Evolutionary conservation across 2,797 vertebrate species (phyloP).

Genomic region (Ibycter americanus): DNA sequence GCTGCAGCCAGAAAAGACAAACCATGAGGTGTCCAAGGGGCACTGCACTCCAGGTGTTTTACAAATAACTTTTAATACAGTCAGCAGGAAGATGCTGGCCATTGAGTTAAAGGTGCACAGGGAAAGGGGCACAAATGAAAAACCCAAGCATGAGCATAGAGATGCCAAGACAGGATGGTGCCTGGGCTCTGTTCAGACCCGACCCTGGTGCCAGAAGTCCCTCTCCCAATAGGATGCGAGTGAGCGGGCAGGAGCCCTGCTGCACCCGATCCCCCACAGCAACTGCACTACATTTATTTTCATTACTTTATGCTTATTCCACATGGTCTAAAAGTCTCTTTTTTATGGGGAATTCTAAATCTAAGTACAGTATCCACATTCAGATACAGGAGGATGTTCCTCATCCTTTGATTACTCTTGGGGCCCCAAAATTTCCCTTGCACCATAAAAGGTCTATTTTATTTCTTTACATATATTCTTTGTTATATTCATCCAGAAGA

Average conservation of each 20-base stretch:
- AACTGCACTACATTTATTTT: background rate
- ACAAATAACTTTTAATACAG: background rate
- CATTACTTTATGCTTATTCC: background rate
- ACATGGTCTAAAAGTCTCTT: background rate
- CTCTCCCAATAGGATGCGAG: background rate
- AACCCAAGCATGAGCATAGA: background rate
- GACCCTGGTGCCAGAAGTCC: no score
- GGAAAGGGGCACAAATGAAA: background rate
- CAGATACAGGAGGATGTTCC: background rate
- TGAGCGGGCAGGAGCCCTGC: background rate
- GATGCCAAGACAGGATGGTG: background rate
- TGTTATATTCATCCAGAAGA: background rate
- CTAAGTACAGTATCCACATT: background rate
- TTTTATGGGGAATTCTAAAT: background rate
- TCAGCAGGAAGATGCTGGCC: background rate
- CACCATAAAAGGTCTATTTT: background rate
- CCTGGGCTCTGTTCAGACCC: background rate
- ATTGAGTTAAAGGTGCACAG: background rate
- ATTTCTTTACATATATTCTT: background rate
- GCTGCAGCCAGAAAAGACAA: background rate
- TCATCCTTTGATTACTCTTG: background rate
- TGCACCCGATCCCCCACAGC: accelerated
- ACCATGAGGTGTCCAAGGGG: accelerated
- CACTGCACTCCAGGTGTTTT: background rate
- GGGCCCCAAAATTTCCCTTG: background rate